Base-by-base conservation (phyloP, 2,113 vertebrate genomes). In the Seriola dumerili region DNA sequence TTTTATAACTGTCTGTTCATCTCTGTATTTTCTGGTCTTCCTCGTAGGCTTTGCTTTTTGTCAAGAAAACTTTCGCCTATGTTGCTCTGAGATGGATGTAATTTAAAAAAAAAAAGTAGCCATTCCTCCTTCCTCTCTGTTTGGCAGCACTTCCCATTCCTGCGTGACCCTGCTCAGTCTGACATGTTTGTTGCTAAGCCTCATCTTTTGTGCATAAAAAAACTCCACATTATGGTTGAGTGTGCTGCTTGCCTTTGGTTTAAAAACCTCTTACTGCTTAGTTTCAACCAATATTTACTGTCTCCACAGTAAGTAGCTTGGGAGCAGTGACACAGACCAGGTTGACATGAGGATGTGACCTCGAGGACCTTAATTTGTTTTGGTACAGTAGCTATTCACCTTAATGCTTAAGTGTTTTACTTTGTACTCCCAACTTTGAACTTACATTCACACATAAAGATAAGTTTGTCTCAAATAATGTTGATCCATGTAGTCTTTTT, bases 1-100 rank as follows among this genome's bases (percentile, higher is more conserved):
- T 86, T 96, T 86, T 85, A 90, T 82, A 91, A 89, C 86, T 71
- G 62, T 89, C 76, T 72, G 71, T 80, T 85, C 58, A 75, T 83
- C 61, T 91, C 65, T 69, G 57, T 84, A 44, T 83, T 82, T 88
- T 90, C 85, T 46, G 42, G 89, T 93, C 84, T 86, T 88, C 64
- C 82, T 77, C 1, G 81, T 89, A 57, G 76, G 75, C 80, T 66
- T 64, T 68, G 83, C 78, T 87, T 90, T 86, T 75, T 72, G 79
- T 77, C 71, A 44, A 72, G 19, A 70, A 71, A n/a, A 50, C 3
- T 48, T 74, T 72, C 1, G 32, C 71, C 57, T 55, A 16, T 82
- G 78, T 86, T 83, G 82, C 68, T 81, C 75, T 64, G 72, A 88
- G 79, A 71, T 72, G 83, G 85, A 83, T 76, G 73, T 64, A 76